Evolutionary conservation across 2,113 vertebrate species (phyloP).

Genomic region (Vulpes ferrilata): DNA sequence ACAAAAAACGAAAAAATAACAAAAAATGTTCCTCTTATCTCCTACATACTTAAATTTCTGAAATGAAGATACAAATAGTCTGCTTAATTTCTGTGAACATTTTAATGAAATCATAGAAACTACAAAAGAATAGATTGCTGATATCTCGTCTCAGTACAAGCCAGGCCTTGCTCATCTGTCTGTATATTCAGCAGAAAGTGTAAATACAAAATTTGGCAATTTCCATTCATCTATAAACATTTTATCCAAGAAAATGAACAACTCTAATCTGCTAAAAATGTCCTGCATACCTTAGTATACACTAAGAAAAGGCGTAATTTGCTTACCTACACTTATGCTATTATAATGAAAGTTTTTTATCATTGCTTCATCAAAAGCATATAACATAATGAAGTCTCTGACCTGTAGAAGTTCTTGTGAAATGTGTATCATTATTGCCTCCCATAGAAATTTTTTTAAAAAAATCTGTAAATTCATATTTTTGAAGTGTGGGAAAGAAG

Average conservation of each 20-base stretch:
- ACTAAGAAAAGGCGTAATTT: not conserved
- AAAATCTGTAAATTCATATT: not conserved
- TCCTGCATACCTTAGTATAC: not conserved
- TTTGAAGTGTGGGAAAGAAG: not conserved
- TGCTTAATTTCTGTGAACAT: not conserved
- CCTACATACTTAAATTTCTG: not conserved
- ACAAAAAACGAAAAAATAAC: not conserved
- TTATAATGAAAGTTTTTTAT: not conserved
- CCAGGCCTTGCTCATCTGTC: not conserved
- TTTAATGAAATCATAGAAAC: not conserved
- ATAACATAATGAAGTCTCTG: not conserved
- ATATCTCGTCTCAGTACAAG: not conserved
- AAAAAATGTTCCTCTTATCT: not conserved
- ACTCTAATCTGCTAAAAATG: not conserved
- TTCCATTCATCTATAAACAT: not conserved
- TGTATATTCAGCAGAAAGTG: not conserved
- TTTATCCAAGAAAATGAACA: not conserved
- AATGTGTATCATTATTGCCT: not conserved
- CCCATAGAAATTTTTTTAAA: not conserved
- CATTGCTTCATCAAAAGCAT: not conserved
- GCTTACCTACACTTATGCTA: not conserved
- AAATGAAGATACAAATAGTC: not conserved
- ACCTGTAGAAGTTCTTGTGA: not conserved
- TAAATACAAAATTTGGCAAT: not conserved
- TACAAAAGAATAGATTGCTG: not conserved